phyloP scores from a whole-genome alignment of 2,888 invertebrate genomes.

The Aspidapion aeneum region DNA sequence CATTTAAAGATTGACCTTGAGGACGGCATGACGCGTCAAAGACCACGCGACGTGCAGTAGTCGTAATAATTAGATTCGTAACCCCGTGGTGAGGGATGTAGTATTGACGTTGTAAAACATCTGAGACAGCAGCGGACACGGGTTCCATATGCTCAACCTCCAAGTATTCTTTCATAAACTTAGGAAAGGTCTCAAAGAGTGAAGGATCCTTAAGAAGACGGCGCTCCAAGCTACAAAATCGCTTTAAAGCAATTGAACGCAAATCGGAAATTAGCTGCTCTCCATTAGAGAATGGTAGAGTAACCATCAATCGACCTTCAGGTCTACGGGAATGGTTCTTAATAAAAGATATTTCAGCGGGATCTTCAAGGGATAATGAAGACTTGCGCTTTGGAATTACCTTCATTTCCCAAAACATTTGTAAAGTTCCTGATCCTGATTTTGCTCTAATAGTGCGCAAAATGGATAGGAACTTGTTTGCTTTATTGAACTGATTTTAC shows the following conservation, averaged over 20 bases:
- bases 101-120: too few species aligned
- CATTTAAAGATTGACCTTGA: neutral
- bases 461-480: neutral
- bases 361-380: neutral
- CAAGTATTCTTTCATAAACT: slow-evolving; percentile 2
- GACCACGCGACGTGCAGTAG: too few species aligned
- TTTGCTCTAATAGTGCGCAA: slow-evolving; percentile 2
- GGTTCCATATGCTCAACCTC: slow-evolving; percentile 1
- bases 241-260: too few species aligned
- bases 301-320: too few species aligned
- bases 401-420: slow-evolving; percentile 1
- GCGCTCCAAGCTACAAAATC: too few species aligned
- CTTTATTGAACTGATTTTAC: slow-evolving; percentile 1
- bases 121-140: slow-evolving; percentile 1
- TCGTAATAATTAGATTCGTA: too few species aligned
- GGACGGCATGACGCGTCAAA: neutral
- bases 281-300: too few species aligned
- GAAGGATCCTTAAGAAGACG: too few species aligned
- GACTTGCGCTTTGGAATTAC: neutral
- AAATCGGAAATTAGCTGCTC: too few species aligned
- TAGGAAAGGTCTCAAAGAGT: neutral
- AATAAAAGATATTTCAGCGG: too few species aligned
- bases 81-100: slow-evolving; percentile 3
- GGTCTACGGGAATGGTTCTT: neutral
- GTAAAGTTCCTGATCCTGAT: neutral